These are phyloP conservation scores for Selenia dentaria DNA, from an alignment of 2,888 invertebrate species.

Conservation along the genomic window DNA sequence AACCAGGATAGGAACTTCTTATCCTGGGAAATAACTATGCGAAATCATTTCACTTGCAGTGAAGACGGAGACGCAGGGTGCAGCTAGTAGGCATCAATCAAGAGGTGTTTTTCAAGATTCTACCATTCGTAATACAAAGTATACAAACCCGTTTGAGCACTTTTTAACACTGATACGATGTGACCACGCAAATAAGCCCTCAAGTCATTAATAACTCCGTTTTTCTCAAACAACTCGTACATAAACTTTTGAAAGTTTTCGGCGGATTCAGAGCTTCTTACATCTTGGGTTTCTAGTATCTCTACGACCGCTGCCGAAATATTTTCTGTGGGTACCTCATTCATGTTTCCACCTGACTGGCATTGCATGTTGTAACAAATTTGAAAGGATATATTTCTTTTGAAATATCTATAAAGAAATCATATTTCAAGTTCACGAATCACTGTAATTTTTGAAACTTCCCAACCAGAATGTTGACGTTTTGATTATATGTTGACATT, in stretches of 20 bases:
- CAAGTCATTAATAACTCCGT: slow-evolving; percentile 84
- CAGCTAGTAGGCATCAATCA: no score
- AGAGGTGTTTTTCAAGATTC: slow-evolving; percentile 3
- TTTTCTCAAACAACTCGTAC: slow-evolving; percentile 84
- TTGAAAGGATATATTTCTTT: slow-evolving; percentile 14
- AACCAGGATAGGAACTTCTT: background rate
- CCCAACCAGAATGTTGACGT: slow-evolving; percentile 56
- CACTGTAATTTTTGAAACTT: slow-evolving; percentile 71
- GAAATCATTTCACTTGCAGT: no score
- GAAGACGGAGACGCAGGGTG: no score
- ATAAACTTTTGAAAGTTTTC: slow-evolving; percentile 85
- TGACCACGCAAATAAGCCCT: slow-evolving; percentile 85
- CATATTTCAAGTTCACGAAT: slow-evolving; percentile 17
- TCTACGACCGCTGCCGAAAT: slow-evolving; percentile 12
- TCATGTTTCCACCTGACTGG: slow-evolving; percentile 49
- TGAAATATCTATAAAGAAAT: background rate
- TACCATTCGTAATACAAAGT: background rate
- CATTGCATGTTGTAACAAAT: slow-evolving; percentile 23
- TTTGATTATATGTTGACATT: slow-evolving; percentile 58
- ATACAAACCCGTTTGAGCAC: slow-evolving; percentile 65
- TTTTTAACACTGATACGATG: slow-evolving; percentile 83
- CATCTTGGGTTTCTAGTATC: slow-evolving; percentile 33
- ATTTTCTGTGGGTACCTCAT: slow-evolving; percentile 36
- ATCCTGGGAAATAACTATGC: no score
- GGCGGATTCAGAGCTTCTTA: slow-evolving; percentile 48